Conservation (phyloP, 2,797 vertebrate species). For the Ctenosaura bakeri region DNA sequence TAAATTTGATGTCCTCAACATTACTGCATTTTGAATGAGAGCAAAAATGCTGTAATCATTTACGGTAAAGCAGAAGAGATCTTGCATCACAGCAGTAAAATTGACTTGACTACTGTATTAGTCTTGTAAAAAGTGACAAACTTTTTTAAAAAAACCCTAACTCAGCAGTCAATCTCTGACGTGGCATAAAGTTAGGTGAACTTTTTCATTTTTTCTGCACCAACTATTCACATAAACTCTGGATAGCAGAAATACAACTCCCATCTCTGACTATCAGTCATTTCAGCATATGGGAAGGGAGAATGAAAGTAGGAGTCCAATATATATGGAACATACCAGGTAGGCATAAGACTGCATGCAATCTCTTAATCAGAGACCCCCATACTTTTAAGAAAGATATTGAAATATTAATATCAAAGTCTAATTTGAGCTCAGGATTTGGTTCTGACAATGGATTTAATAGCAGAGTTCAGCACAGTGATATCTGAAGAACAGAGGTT, state of each 20-base stretch:
- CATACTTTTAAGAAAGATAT: not conserved
- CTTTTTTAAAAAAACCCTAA: not conserved
- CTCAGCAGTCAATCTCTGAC: not conserved
- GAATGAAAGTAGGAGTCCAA: not conserved
- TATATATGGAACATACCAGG: not conserved
- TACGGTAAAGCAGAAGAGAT: slow-evolving; percentile 58
- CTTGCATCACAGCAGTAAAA: slow-evolving; percentile 69
- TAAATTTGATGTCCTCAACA: not conserved
- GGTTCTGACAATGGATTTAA: not conserved
- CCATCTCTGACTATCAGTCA: not conserved
- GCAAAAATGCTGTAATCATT: slow-evolving; percentile 58
- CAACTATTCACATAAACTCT: not conserved
- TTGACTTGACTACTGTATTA: slow-evolving; percentile 43
- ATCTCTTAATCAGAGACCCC: not conserved
- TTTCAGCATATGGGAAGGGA: not conserved
- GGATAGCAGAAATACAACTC: not conserved
- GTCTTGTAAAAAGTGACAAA: slow-evolving; percentile 52
- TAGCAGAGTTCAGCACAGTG: not conserved
- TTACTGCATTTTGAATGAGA: slow-evolving; percentile 47
- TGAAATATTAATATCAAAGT: not conserved
- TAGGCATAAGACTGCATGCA: not conserved
- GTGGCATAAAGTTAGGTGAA: not conserved
- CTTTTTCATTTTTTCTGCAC: not conserved
- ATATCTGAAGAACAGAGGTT: not conserved
- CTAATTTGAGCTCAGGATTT: not conserved